Evolutionary conservation across 2,113 vertebrate genomes (phyloP).

Genomic region (Prinia subflava): DNA sequence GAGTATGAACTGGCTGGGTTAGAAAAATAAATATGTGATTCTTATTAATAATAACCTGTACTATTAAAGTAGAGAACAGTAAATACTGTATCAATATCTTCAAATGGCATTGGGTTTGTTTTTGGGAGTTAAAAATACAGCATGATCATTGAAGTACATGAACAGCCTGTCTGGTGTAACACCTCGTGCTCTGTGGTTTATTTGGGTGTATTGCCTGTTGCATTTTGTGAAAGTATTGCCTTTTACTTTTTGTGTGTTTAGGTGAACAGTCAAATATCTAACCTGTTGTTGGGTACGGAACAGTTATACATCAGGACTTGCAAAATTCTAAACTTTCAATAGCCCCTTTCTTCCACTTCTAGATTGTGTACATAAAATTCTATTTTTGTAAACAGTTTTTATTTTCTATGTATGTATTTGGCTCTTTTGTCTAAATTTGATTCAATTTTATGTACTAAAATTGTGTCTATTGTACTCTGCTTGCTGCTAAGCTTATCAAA

Average conservation of each 20-base stretch:
- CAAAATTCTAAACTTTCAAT: background rate
- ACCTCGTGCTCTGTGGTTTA: background rate
- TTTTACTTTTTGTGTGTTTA: background rate
- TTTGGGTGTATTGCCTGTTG: background rate
- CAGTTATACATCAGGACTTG: background rate
- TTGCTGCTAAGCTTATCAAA: background rate
- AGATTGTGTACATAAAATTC: background rate
- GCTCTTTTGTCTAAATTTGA: background rate
- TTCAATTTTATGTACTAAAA: background rate
- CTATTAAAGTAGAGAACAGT: background rate
- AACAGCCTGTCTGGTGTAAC: background rate
- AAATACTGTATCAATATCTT: background rate
- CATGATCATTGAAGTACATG: background rate
- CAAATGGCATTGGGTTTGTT: background rate
- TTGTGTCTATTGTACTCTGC: background rate
- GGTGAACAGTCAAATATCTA: background rate
- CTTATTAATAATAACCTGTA: background rate
- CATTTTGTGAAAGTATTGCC: background rate
- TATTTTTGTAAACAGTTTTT: background rate
- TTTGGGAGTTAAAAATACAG: background rate
- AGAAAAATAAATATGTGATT: background rate
- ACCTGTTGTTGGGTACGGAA: background rate
- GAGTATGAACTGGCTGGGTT: background rate
- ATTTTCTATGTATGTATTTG: background rate
- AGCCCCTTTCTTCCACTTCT: background rate